phyloP scores from a whole-genome alignment of 2,888 invertebrate genomes.

The Caenorhabditis uteleia region DNA sequence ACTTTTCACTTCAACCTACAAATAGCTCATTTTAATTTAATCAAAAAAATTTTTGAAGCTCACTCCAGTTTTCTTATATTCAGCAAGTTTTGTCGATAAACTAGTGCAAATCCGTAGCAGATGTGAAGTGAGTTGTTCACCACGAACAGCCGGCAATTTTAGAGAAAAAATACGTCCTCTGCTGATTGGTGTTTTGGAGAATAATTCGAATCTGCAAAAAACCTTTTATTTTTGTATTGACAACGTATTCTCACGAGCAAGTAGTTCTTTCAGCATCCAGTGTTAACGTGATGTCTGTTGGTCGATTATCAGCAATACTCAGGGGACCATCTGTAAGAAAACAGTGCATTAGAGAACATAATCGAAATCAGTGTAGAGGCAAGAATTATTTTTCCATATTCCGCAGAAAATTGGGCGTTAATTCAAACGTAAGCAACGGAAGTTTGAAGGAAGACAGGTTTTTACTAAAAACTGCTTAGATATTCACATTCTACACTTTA shows the following conservation, averaged over 20 bases:
- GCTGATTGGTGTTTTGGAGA: conserved; percentile 19
- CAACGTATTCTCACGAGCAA: conserved; percentile 1
- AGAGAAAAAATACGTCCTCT: conserved; percentile 24
- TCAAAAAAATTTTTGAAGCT: background rate
- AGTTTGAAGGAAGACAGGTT: no score
- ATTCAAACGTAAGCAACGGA: no score
- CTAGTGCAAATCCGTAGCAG: conserved; percentile 23
- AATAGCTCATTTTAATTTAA: background rate
- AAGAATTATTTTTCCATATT: background rate
- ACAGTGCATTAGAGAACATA: background rate
- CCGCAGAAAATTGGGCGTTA: background rate
- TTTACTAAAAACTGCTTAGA: no score
- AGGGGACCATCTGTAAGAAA: background rate
- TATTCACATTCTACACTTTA: no score
- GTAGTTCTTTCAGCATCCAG: conserved; percentile 17
- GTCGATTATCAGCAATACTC: conserved; percentile 5
- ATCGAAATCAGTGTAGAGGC: no score
- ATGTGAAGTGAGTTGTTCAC: conserved; percentile 25
- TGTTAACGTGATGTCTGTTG: conserved; percentile 19
- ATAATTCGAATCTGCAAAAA: conserved; percentile 18
- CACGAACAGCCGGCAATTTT: conserved; percentile 17
- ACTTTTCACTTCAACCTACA: conserved; percentile 3
- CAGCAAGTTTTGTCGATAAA: conserved; percentile 3
- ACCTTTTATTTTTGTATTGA: background rate
- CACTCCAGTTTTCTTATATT: background rate